Evolutionary conservation across 2,888 invertebrate species (phyloP).

Genomic region (Laspeyria flexula): DNA sequence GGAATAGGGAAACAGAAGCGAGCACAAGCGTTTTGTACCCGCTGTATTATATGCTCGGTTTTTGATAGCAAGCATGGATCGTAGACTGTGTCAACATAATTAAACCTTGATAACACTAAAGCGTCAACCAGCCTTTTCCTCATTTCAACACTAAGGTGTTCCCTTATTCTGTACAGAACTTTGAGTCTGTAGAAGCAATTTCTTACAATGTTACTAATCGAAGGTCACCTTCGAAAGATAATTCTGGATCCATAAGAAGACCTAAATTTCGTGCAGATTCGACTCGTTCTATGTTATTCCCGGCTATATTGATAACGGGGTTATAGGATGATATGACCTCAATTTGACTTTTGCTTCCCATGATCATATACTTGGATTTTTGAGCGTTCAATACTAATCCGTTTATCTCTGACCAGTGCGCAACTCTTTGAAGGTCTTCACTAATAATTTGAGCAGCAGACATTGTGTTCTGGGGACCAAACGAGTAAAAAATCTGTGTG

Average conservation of each 20-base stretch:
- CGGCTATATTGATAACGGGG: background rate
- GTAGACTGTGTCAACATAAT: background rate
- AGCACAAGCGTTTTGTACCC: background rate
- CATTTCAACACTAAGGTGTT: background rate
- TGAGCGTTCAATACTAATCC: slow-evolving; percentile 6
- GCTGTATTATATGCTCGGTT: background rate
- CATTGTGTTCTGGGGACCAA: background rate
- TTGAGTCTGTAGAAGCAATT: background rate
- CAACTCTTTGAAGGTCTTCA: slow-evolving; percentile 4
- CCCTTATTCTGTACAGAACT: background rate
- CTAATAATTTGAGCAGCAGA: slow-evolving; percentile 9
- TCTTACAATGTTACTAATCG: background rate
- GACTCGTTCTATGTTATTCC: background rate
- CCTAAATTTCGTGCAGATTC: background rate
- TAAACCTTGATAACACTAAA: background rate
- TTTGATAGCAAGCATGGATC: background rate
- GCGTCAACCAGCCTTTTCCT: background rate
- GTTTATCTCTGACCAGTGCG: slow-evolving; percentile 7
- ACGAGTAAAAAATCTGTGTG: slow-evolving; percentile 17
- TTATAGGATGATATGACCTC: background rate
- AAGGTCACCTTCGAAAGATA: background rate
- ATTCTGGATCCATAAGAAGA: background rate
- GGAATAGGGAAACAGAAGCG: background rate
- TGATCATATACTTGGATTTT: slow-evolving; percentile 11
- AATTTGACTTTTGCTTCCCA: slow-evolving; percentile 10